Evolutionary conservation across 2,113 vertebrate species (phyloP).

Genomic region (Chloroceryle aenea): DNA sequence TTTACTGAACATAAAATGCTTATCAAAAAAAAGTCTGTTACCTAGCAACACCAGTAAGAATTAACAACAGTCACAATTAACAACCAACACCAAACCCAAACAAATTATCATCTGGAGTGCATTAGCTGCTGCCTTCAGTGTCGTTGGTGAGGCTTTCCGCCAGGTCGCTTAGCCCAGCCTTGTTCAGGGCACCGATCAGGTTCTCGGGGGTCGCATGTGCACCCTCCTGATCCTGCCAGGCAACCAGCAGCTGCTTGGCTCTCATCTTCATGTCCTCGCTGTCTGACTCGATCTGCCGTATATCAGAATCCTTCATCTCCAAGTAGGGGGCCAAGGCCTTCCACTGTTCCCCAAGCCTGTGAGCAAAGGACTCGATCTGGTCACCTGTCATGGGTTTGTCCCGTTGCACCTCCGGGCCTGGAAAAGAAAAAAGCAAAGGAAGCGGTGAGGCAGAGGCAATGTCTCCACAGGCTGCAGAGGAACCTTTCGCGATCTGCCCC

Average conservation of each 20-base stretch:
- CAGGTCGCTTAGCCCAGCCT: slow-evolving; percentile 85
- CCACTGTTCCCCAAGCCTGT: slow-evolving; percentile 90
- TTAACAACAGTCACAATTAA: slow-evolving; percentile 14
- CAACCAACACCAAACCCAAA: neutral
- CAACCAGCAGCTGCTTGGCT: slow-evolving; percentile 93
- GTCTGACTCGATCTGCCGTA: slow-evolving; percentile 93
- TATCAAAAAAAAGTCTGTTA: slow-evolving; percentile 62
- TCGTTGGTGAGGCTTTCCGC: slow-evolving; percentile 83
- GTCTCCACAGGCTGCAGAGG: rapidly evolving
- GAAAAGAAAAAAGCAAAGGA: neutral
- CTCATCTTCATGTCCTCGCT: slow-evolving; percentile 92
- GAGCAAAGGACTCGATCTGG: slow-evolving; percentile 90
- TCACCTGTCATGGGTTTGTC: slow-evolving; percentile 89
- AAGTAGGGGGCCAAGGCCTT: slow-evolving; percentile 86
- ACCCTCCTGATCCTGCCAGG: slow-evolving; percentile 96
- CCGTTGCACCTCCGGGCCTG: slow-evolving; percentile 89
- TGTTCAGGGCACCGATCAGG: slow-evolving; percentile 81
- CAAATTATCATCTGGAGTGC: neutral
- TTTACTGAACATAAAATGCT: slow-evolving; percentile 13
- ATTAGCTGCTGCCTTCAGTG: slow-evolving; percentile 72
- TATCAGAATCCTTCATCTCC: slow-evolving; percentile 91
- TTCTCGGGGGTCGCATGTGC: slow-evolving; percentile 86
- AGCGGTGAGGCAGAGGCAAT: neutral
- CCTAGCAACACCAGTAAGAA: slow-evolving; percentile 56
- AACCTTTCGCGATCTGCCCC: neutral